These are phyloP conservation scores for Musca vetustissima DNA, from an alignment of 1,140 invertebrate species.

Conservation along the genomic window DNA sequence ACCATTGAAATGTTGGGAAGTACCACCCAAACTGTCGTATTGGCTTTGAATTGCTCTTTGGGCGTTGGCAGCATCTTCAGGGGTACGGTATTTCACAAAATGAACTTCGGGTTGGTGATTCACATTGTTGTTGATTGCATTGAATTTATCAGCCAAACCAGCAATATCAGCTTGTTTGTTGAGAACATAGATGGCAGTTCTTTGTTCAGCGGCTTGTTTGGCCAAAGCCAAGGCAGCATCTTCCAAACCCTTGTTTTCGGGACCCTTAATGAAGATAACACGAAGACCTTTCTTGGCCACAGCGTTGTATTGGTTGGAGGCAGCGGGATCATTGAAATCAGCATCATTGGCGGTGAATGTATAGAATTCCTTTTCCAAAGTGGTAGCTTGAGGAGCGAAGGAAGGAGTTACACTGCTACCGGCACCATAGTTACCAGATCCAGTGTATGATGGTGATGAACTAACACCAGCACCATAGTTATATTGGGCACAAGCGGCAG, in stretches of 20 bases:
- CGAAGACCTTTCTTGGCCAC: too few relatives aligned
- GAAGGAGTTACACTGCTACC: too few relatives aligned
- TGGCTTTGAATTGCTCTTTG: constrained; percentile 50
- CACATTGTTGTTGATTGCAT: constrained; percentile 43
- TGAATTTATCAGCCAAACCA: constrained; percentile 42
- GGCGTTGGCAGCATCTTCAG: constrained; percentile 45
- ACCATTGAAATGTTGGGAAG: constrained; percentile 40
- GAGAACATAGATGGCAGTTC: constrained; percentile 82
- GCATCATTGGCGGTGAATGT: constrained; percentile 47
- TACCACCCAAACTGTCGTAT: constrained; percentile 45
- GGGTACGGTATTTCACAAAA: constrained; percentile 48
- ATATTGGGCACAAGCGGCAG: too few relatives aligned
- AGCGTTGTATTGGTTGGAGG: too few relatives aligned
- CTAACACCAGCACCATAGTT: too few relatives aligned
- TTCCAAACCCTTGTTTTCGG: constrained; percentile 60
- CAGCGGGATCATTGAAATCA: constrained; percentile 41
- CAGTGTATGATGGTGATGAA: too few relatives aligned
- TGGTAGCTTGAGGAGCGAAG: too few relatives aligned
- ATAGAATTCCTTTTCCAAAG: constrained; percentile 45
- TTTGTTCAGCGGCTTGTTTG: constrained; percentile 70
- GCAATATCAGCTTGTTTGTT: constrained; percentile 64
- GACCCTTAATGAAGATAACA: constrained; percentile 84
- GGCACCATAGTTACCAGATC: too few relatives aligned
- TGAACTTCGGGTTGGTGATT: constrained; percentile 49
- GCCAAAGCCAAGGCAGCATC: constrained; percentile 55